A percentile compares a stretch with the other conserved stretches of the same genome.
These are phyloP conservation scores for Hymenochirus boettgeri DNA, from an alignment of 2,113 vertebrate genomes.

Conservation along the genomic window DNA sequence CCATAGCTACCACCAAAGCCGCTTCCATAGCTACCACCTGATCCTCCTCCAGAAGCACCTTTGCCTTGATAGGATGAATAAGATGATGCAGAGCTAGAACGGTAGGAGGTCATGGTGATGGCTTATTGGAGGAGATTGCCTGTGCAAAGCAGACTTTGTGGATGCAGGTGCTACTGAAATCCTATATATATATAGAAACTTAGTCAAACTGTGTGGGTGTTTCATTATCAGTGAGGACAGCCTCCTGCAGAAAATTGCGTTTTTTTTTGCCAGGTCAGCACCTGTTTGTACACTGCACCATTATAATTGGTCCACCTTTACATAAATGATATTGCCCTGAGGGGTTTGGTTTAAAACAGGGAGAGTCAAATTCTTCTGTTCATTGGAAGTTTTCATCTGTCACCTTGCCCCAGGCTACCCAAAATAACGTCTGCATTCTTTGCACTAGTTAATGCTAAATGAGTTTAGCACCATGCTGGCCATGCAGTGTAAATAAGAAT, in stretches of 20 bases:
- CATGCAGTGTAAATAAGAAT: no score
- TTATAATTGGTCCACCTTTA: constrained; percentile 50
- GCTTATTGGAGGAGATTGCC: constrained; percentile 6
- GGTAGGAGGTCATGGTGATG: constrained; percentile 5
- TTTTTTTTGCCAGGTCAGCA: constrained; percentile 25
- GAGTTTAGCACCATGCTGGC: no score
- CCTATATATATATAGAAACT: constrained; percentile 53
- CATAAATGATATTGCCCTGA: constrained; percentile 50
- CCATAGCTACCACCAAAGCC: constrained; percentile 43
- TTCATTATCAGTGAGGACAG: constrained; percentile 41
- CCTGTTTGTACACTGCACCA: constrained; percentile 33
- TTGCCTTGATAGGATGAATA: constrained; percentile 8
- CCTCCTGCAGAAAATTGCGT: constrained; percentile 26
- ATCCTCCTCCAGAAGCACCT: constrained; percentile 1
- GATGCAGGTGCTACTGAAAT: not conserved
- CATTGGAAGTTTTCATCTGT: no score
- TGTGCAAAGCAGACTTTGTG: constrained; percentile 48
- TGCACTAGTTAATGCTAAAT: no score
- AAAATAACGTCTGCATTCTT: no score
- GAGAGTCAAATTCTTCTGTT: no score
- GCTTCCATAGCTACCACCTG: constrained; percentile 32
- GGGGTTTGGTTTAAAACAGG: no score
- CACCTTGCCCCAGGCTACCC: no score
- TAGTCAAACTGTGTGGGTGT: constrained; percentile 43
- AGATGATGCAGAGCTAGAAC: not conserved